Conservation (phyloP, 1,140 invertebrate genomes). For the Drosophila subpulchrella region DNA sequence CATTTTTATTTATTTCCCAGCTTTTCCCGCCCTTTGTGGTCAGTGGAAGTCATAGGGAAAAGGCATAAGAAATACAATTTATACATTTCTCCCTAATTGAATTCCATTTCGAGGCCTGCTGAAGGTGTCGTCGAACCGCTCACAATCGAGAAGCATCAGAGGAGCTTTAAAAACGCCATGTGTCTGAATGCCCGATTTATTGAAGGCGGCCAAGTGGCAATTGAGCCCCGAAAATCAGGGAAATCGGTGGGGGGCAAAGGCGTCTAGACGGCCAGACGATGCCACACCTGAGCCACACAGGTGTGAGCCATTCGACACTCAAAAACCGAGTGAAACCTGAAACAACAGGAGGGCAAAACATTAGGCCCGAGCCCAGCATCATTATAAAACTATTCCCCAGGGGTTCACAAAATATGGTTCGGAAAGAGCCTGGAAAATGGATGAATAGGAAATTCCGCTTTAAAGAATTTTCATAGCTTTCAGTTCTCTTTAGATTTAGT, state of each 20-base stretch:
- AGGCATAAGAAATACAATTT: slow-evolving; percentile 37
- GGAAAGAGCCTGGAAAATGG: not conserved
- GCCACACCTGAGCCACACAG: slow-evolving; percentile 54
- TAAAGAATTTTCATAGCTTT: too few relatives aligned
- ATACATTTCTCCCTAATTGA: slow-evolving; percentile 67
- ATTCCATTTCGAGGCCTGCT: slow-evolving; percentile 52
- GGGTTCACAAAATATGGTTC: not conserved
- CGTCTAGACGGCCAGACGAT: slow-evolving; percentile 69
- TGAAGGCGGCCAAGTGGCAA: slow-evolving; percentile 52
- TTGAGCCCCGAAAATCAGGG: slow-evolving; percentile 21
- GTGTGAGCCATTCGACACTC: slow-evolving; percentile 21
- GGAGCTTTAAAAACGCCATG: slow-evolving; percentile 31
- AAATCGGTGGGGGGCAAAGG: slow-evolving; percentile 3
- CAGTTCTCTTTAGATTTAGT: too few relatives aligned
- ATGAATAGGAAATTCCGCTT: not conserved
- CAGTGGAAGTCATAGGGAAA: not conserved
- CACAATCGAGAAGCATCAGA: slow-evolving; percentile 18
- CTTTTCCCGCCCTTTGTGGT: slow-evolving; percentile 16
- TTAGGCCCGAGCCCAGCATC: slow-evolving; percentile 2
- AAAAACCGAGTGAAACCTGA: slow-evolving; percentile 19
- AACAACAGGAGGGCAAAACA: slow-evolving; percentile 11
- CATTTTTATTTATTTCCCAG: slow-evolving; percentile 49
- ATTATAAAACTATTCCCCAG: slow-evolving; percentile 34
- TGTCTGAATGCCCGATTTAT: slow-evolving; percentile 59
- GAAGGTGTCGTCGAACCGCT: slow-evolving; percentile 27